Conservation (phyloP, 2,888 invertebrate species). For the Pristionchus maxplancki region DNA sequence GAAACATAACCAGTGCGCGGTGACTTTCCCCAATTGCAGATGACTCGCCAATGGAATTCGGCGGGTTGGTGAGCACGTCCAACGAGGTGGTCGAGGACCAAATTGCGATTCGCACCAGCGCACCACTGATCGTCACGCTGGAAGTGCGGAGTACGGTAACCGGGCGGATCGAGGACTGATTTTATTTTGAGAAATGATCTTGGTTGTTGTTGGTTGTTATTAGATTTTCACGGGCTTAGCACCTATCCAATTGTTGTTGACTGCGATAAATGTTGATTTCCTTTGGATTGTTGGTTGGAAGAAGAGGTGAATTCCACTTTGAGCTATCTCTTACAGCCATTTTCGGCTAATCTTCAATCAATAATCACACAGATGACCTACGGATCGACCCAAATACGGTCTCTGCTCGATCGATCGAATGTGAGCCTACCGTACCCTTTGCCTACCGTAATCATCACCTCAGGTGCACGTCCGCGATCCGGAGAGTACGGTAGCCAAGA, state of each 20-base stretch:
- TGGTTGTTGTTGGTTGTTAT: neutral
- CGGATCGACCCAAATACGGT: neutral
- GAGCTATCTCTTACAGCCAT: neutral
- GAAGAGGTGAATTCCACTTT: neutral
- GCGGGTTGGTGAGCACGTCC: conserved; percentile 59
- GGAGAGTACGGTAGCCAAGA: neutral
- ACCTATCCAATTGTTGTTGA: neutral
- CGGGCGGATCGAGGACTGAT: neutral
- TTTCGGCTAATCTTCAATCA: neutral
- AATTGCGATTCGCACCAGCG: conserved; percentile 55
- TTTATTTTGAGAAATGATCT: neutral
- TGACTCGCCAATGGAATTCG: conserved; percentile 57
- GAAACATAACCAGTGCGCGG: neutral
- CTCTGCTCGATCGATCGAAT: neutral
- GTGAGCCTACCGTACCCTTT: neutral
- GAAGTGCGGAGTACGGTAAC: conserved; percentile 53
- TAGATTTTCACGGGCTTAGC: too few species aligned
- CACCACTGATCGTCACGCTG: conserved; percentile 60
- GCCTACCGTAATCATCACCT: neutral
- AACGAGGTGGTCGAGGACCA: conserved; percentile 56
- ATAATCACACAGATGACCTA: neutral
- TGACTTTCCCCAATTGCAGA: conserved; percentile 51
- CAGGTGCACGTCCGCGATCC: conserved; percentile 20
- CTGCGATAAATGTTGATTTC: neutral
- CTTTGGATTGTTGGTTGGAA: neutral